Percentiles rank a stretch among this genome's conserved stretches.
These are phyloP conservation scores for Zoanthus solanderi DNA, from an alignment of 92 coral and sea anemone genomes.

Conservation along the genomic window DNA sequence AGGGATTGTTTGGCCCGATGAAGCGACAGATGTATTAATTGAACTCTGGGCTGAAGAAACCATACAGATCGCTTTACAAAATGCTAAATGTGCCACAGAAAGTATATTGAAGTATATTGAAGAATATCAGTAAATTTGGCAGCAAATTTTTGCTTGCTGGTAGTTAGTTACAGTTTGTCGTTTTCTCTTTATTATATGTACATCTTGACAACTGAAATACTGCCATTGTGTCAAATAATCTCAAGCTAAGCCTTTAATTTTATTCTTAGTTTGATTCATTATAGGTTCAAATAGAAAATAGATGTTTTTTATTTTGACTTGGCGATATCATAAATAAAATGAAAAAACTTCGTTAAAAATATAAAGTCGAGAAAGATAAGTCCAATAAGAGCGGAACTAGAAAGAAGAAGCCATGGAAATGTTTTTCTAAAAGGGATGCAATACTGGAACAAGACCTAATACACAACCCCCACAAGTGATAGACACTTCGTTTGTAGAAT, in stretches of 20 bases:
- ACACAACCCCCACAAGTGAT: too few species aligned
- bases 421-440: too few species aligned
- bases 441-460: too few species aligned
- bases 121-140: conserved; percentile 37
- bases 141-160: neutral
- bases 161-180: neutral
- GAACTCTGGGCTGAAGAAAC: conserved; percentile 63
- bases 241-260: neutral
- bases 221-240: too few species aligned
- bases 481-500: too few species aligned
- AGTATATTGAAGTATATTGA: conserved; percentile 60
- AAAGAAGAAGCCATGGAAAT: too few species aligned
- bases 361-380: conserved; percentile 52
- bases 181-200: too few species aligned
- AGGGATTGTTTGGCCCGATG: conserved; percentile 59
- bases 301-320: conserved; percentile 17
- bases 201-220: too few species aligned
- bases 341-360: conserved; percentile 62
- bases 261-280: too few species aligned
- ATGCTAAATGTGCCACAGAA: too few species aligned
- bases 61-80: conserved; percentile 53
- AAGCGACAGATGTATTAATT: conserved; percentile 54
- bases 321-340: conserved; percentile 59
- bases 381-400: too few species aligned
- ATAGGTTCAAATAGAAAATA: too few species aligned